A percentile compares a stretch with the other conserved stretches of the same genome.
Conservation (phyloP, 2,113 vertebrate species). For the Dromaius novaehollandiae region DNA sequence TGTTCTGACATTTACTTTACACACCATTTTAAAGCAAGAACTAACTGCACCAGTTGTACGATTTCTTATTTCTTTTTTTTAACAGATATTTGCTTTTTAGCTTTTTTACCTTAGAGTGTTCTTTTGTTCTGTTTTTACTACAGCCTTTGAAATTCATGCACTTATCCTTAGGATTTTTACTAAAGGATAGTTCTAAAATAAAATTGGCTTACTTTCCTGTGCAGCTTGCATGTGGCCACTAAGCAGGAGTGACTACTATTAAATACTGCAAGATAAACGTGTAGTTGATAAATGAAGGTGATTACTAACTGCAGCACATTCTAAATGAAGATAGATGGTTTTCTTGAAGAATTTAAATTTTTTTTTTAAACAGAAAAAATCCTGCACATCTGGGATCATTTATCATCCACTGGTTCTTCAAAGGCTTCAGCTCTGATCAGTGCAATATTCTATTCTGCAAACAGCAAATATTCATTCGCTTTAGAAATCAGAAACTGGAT, state of each 20-base stretch:
- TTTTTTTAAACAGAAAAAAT: background rate
- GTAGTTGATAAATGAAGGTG: background rate
- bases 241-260: background rate
- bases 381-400: background rate
- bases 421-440: background rate
- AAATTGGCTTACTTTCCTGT: background rate
- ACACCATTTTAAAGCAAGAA: constrained; percentile 70
- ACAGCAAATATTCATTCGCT: background rate
- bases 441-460: background rate
- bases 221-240: background rate
- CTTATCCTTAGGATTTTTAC: background rate
- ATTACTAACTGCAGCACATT: background rate
- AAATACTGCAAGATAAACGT: background rate
- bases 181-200: background rate
- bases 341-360: background rate
- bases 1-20: constrained; percentile 78
- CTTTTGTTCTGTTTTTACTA: background rate
- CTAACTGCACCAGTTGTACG: constrained; percentile 78
- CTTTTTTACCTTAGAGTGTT: background rate
- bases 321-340: background rate
- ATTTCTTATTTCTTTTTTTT: background rate
- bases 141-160: background rate
- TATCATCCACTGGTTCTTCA: background rate
- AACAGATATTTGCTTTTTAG: background rate
- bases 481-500: background rate